Evolutionary conservation across 2,113 vertebrate species (phyloP).

Genomic region (Pseudorasbora parva): DNA sequence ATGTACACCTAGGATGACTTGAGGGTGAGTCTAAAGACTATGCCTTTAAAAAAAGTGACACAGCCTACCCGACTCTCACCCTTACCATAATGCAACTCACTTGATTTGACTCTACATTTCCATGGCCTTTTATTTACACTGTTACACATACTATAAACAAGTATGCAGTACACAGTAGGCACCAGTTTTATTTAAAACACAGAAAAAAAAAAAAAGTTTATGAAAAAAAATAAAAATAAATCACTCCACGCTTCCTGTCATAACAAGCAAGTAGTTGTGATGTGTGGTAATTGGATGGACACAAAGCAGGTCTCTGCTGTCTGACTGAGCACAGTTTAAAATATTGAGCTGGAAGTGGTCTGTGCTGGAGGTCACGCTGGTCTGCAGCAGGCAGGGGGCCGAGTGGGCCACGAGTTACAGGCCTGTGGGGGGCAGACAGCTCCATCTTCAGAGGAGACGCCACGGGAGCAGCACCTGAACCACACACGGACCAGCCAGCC

Average conservation of each 20-base stretch:
- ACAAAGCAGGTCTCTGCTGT: constrained; percentile 27
- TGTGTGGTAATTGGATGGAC: constrained; percentile 38
- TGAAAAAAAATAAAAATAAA: not conserved
- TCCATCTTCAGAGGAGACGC: constrained; percentile 24
- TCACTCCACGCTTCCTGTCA: not conserved
- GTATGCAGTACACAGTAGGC: too few species aligned
- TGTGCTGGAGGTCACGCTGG: constrained; percentile 29
- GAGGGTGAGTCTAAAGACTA: too few species aligned
- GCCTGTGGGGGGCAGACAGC: constrained; percentile 12
- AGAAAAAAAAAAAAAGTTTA: not conserved
- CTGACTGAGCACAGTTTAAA: constrained; percentile 34
- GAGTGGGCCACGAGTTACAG: not conserved
- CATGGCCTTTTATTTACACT: not conserved
- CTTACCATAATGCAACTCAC: too few species aligned
- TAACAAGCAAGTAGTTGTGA: constrained; percentile 26
- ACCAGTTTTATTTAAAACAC: not conserved
- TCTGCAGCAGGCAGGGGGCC: constrained; percentile 12
- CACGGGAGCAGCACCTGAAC: constrained; percentile 32
- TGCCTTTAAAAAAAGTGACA: too few species aligned
- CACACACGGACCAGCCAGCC: constrained; percentile 7
- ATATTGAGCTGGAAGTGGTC: constrained; percentile 36
- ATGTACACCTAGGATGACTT: too few species aligned
- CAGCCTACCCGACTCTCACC: too few species aligned
- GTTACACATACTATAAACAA: not conserved
- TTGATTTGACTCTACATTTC: too few species aligned